Base-by-base conservation (phyloP, 1,140 invertebrate genomes). In the Pissodes strobi region DNA sequence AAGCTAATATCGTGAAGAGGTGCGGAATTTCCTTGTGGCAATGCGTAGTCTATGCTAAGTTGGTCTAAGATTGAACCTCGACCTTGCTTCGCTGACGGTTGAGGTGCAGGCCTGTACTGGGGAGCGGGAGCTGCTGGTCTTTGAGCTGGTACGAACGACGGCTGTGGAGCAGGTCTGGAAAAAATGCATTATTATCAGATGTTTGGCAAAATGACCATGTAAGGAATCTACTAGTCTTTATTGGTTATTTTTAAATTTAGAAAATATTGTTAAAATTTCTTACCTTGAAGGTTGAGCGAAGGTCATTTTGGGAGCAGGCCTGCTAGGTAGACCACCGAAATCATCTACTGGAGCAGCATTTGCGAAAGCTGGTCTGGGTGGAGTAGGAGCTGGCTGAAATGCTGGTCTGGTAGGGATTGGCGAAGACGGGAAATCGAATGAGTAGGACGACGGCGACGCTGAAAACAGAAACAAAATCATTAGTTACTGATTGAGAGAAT, bases 1-100 rank as follows among this genome's bases (percentile, higher is more conserved):
- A 92, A 93, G 57, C 88, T 87, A 73, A 92, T 91, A 73, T 92
- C 90, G 71, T 91, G 90, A 13, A 90, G 78, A 0, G 90, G 84
- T 1, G 86, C 82, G 9, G 88, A 83, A 51, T 64, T 57, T 34
- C 84, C 84, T 69, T 86, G 81, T 0, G 90, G 90, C 15, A 93
- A 76, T 10, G 90, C 86, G 72, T 90, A 92, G 67, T 93, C 89
- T 71, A 88, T 86, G 15, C 89, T 86, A n/a, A 92, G 81, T 71
- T 91, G 88, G 71, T 92, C 90, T 13, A 92, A 79, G 73, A 91
- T 84, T n/a, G 89, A 86, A 37, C 85, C 85, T 21, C 77, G 76
- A 23, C 72, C 71, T 72, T 79, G 75, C 52, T 74, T 71, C 13
- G 78, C 76, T 2, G 70, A 64, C 21, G 72, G 69, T 48, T 69